Base-by-base conservation (phyloP, 1,140 invertebrate genomes). In the Rhizoglyphus robini region DNA sequence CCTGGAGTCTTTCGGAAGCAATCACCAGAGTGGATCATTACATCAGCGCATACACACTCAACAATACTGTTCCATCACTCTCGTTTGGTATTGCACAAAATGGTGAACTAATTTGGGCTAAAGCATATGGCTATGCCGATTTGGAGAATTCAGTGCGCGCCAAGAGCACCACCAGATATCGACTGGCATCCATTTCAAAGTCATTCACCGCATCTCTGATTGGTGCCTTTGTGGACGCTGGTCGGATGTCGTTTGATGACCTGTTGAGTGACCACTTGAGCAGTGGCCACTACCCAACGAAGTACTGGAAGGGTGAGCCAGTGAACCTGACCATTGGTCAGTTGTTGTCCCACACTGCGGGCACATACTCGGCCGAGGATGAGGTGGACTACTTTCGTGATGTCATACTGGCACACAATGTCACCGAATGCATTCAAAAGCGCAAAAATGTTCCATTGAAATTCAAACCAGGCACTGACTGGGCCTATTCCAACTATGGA, bases 381-480 rank as follows among this genome's bases (percentile, higher is more conserved):
- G 29, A 36, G 2, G 2, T 61, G 4, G 18, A 1, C 27, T 27
- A 61, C 30, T 2, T 27, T 2, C 13, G 15, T 36, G 25, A 61
- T 34, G 25, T 20, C n/a, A 36, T 46, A 25, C 29, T 46, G 2
- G 25, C 18, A 32, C n/a, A 20, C 27, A 25, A 20, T n/a, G n/a
- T 23, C 59, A 3, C 13, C 27, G 20, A 61, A n/a, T 25, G 23
- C 36, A 3, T 25, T 3, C 13, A n/a, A 61, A 61, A 34, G 31
- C 36, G 32, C 27, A n/a, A n/a, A 4, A 25, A 64, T 27, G 63
- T 65, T 31, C 47, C 63, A 25, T 30, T 64, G 25, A 3, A 3
- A 3, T 64, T 64, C 27, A 27, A 57, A 27, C 63, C 63, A 25
- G 63, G 63, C 63, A 67, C 47, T 8, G 30, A 64, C 31, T 64